phyloP scores from a whole-genome alignment of 2,888 invertebrate genomes.

The Tigriopus californicus region DNA sequence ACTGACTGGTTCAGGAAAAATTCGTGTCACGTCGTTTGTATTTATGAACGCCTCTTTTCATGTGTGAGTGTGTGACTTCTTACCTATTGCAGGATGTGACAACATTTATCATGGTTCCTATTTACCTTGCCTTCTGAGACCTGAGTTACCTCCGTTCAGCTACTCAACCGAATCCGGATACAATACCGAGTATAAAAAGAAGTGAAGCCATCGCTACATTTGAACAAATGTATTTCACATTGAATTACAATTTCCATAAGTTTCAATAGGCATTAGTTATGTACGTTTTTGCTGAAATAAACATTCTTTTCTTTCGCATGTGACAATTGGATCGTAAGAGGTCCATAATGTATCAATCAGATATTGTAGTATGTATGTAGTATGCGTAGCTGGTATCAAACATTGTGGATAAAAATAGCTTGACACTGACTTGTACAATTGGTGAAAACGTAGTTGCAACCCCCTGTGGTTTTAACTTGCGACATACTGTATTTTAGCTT shows the following conservation, averaged over 20 bases:
- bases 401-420: too few relatives aligned
- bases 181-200: slow-evolving; percentile 9
- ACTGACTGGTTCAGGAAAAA: neutral
- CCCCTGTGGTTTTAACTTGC: too few relatives aligned
- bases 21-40: too few relatives aligned
- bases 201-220: neutral
- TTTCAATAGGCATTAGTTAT: neutral
- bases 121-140: slow-evolving; percentile 11
- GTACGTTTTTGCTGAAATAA: too few relatives aligned
- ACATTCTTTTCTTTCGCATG: too few relatives aligned
- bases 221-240: neutral
- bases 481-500: too few relatives aligned
- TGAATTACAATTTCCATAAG: neutral
- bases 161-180: slow-evolving; percentile 5
- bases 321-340: neutral
- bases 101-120: slow-evolving; percentile 9
- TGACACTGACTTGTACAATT: too few relatives aligned
- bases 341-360: too few relatives aligned
- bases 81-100: slow-evolving; percentile 3
- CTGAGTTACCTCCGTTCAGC: slow-evolving; percentile 1
- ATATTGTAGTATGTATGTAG: too few relatives aligned
- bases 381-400: too few relatives aligned
- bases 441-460: too few relatives aligned
- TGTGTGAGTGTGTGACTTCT: neutral
- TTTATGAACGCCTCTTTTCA: neutral